Evolutionary conservation across 2,888 invertebrate species (phyloP), one percentile per base, ranked within the genome.

Genomic region (Pheosia tremula): DNA sequence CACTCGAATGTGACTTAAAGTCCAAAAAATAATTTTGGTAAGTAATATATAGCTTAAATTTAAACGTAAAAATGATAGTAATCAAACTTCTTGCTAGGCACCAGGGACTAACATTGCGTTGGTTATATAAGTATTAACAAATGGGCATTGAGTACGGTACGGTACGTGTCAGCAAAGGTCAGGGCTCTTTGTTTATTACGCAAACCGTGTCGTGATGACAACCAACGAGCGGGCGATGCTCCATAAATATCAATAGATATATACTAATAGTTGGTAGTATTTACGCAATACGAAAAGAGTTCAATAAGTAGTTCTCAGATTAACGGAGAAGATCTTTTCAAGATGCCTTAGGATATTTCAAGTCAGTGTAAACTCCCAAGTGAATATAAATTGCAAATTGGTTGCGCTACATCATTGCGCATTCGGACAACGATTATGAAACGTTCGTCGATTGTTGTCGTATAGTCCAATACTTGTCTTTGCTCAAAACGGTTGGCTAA

Each of bases 131-230:
- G 74, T 60, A 66, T 66, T 64, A 58, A 65, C 71, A 64, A 63
- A 66, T 60, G 64, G 68, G 60, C 65, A 67, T 59, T 64, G 70
- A 62, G 63, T 69, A 68, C 68, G 71, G 66, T 75, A 72, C 71
- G 71, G 72, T 75, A 24, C 24, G 24, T 24, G 24, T 69, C 75
- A 70, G 65, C 67, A 85, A 86, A 87, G 87, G 87, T 86, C 87
- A 84, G 71, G 83, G 85, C 75, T 79, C 72, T 70, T 61, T 59
- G 58, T 64, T 66, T 56, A 73, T 87, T 87, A 78, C 81, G 81
- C 77, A 86, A 86, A 67, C 53, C 65, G 60, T 64, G 68, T 65
- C 57, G 57, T 66, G 72, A 63, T 64, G 71, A 7, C 50, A 13
- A 24, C 24, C 13, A 50, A 13, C 6, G 6, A 50, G 13, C 41